A percentile compares a stretch with the other conserved stretches of the same genome.
Evolutionary conservation across 1,140 invertebrate genomes (phyloP).

Genomic region (Bombus waltoni): DNA sequence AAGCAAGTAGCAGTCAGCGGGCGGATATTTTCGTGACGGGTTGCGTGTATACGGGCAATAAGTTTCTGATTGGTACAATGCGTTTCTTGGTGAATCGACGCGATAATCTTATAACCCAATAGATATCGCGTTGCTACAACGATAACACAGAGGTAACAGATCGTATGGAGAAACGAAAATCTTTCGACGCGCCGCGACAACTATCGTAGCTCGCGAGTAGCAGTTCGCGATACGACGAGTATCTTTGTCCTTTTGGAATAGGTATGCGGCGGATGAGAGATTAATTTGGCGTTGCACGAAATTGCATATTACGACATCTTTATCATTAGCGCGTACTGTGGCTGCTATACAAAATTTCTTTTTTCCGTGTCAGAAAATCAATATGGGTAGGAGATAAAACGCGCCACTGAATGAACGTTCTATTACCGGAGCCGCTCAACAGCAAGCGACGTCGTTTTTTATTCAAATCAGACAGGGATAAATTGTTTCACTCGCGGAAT

Average conservation of each 20-base stretch:
- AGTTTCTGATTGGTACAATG: neutral
- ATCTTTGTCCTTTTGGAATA: neutral
- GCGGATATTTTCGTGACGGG: too few species aligned
- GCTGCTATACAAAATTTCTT: neutral
- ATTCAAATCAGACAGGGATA: slow-evolving; percentile 36
- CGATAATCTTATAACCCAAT: neutral
- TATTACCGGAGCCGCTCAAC: neutral
- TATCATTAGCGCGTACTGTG: neutral
- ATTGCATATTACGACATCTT: neutral
- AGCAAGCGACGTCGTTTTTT: slow-evolving; percentile 21
- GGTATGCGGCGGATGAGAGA: too few species aligned
- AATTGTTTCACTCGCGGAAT: slow-evolving; percentile 36
- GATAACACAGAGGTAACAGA: too few species aligned
- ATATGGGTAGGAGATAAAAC: slow-evolving; percentile 4
- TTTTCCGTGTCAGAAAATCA: slow-evolving; percentile 13
- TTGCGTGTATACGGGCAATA: neutral
- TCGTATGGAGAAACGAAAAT: neutral
- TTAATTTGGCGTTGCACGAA: neutral
- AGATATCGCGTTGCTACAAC: neutral
- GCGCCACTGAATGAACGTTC: neutral
- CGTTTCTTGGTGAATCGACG: neutral
- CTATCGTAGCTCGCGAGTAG: neutral
- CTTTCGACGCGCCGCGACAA: neutral
- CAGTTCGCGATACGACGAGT: neutral
- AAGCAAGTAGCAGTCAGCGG: neutral